Evolutionary conservation across 2,113 vertebrate species (phyloP), one percentile per base, ranked within the genome.

Genomic region (Galbula dea): DNA sequence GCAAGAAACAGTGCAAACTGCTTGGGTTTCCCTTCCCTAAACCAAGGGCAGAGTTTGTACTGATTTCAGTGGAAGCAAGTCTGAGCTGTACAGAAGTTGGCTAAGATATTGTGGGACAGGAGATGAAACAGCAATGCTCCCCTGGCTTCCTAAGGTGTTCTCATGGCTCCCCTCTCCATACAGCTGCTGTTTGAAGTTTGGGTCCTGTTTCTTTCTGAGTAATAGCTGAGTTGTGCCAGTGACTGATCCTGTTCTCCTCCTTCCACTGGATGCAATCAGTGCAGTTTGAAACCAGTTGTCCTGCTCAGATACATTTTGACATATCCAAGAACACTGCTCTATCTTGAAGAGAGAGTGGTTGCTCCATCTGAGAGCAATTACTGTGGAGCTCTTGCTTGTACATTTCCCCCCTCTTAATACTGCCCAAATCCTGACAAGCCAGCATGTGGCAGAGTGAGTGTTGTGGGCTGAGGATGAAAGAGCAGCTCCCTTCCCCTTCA

Each of bases 321-420:
- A 54, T 54, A 78, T 7, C 37, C 79, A 46, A 61, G 58, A 76
- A 12, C 83, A 89, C 19, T 21, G 15, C 37, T 93, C 61, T 3
- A 2, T 83, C 71, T 61, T 83, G 67, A 93, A 59, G 39, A 27
- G 22, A 30, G 4, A 34, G 9, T n/a, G 49, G 43, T 83, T 69
- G 61, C 21, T 76, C 69, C 55, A 69, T 93, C 92, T 93, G 85
- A 77, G 87, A 96, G 65, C 73, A 86, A 61, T 54, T 88, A 62
- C 9, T 3, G 0, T 58, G 36, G 62, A 18, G 30, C 90, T 92
- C 59, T 94, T 93, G 15, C 65, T 85, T 34, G 11, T 61, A 26
- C 3, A 3, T 49, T 30, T 46, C n/a, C 27, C 43, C 18, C 9
- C 18, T 79, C 84, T 81, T 82, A 67, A 29, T 73, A 39, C 30